Percentiles rank a stretch among this genome's conserved stretches.
These are phyloP conservation scores for Thelaira solivaga DNA, from an alignment of 2,888 invertebrate genomes.

Conservation along the genomic window DNA sequence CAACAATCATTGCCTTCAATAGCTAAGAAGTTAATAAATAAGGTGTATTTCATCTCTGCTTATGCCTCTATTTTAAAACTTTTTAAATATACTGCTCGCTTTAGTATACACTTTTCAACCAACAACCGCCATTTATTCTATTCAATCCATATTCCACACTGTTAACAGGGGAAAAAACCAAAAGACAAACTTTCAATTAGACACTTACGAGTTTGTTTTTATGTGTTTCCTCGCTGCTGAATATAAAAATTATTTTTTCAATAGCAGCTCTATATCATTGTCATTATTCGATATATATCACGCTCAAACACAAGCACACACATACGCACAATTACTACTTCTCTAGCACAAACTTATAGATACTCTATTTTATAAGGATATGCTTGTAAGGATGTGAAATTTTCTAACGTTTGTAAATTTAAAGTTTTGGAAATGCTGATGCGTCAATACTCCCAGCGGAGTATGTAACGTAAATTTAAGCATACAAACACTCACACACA, in stretches of 20 bases:
- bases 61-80: background rate
- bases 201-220: conserved; percentile 6
- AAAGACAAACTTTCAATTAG: conserved; percentile 53
- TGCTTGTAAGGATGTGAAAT: background rate
- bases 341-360: background rate
- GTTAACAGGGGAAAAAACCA: conserved; percentile 15
- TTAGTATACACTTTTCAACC: background rate
- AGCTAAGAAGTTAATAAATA: background rate
- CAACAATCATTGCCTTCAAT: no score
- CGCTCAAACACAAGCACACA: no score
- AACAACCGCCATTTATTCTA: conserved; percentile 15
- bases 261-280: conserved; percentile 32
- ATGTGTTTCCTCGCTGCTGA: background rate
- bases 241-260: conserved; percentile 23
- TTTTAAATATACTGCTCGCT: background rate
- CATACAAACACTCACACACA: no score
- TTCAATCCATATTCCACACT: conserved; percentile 21
- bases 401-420: conserved; percentile 21
- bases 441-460: background rate
- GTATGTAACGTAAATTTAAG: no score
- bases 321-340: background rate
- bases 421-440: conserved; percentile 14
- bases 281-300: conserved; percentile 35
- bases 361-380: background rate
- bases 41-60: background rate